These are phyloP conservation scores for Tympanoctomys barrerae DNA, from an alignment of 2,797 vertebrate genomes.

Conservation along the genomic window DNA sequence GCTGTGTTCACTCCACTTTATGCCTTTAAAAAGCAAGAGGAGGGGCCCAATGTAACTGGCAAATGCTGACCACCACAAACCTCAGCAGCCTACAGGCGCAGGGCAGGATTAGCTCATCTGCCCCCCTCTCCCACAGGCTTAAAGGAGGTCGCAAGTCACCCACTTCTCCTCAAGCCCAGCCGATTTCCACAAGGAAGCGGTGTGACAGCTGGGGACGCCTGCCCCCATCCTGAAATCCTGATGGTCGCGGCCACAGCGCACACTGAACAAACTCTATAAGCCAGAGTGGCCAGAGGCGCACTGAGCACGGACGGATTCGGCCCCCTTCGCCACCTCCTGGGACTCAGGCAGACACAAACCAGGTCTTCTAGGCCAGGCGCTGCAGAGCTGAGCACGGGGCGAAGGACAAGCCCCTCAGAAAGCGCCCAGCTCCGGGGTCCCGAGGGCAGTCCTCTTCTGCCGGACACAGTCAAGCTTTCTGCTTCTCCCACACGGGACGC, in stretches of 20 bases:
- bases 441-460: fast-evolving
- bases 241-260: background rate
- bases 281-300: background rate
- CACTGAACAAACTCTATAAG: fast-evolving
- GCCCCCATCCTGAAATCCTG: background rate
- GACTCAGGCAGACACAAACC: background rate
- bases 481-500: background rate
- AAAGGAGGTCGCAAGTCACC: background rate
- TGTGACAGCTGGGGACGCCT: background rate
- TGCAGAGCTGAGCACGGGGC: background rate
- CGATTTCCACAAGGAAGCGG: fast-evolving
- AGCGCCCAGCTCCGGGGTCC: background rate
- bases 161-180: background rate
- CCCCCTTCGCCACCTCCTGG: background rate
- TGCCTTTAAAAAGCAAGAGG: background rate
- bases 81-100: too few relatives aligned
- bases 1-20: background rate
- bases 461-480: background rate
- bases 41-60: background rate
- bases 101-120: background rate
- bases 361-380: background rate
- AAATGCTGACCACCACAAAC: background rate
- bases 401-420: background rate
- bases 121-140: background rate
- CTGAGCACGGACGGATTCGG: background rate